Conservation (phyloP, 2,888 invertebrate genomes). For the Hyposoter didymator region DNA sequence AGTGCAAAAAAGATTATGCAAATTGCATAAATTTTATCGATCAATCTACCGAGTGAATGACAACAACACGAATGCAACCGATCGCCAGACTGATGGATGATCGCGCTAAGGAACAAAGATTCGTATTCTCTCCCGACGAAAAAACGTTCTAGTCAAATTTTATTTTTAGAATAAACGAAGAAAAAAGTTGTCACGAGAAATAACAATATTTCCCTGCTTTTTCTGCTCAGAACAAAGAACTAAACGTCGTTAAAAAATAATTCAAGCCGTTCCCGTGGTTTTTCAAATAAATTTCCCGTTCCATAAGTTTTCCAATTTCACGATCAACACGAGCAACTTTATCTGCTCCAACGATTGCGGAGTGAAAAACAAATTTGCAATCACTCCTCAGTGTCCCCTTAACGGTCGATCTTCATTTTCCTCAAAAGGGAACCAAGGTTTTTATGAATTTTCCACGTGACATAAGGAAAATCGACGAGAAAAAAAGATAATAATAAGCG, state of each 20-base stretch:
- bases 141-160: too few species aligned
- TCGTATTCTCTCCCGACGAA: too few species aligned
- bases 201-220: too few species aligned
- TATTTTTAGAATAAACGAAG: too few species aligned
- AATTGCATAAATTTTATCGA: too few species aligned
- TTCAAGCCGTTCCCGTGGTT: neutral
- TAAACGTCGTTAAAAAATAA: neutral
- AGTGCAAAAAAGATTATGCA: too few species aligned
- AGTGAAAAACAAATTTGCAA: neutral
- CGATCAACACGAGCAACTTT: neutral
- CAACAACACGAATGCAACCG: too few species aligned
- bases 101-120: too few species aligned
- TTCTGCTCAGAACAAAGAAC: too few species aligned
- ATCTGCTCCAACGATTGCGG: neutral
- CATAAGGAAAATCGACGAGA: conserved; percentile 1
- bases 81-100: too few species aligned
- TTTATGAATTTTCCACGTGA: neutral
- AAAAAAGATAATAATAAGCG: conserved; percentile 3
- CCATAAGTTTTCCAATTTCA: neutral
- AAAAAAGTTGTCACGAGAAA: too few species aligned
- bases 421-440: neutral
- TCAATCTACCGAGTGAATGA: too few species aligned
- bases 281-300: neutral
- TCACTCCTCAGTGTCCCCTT: neutral
- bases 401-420: neutral